phyloP scores from a whole-genome alignment of 2,797 vertebrate species.

The Gila robusta region DNA sequence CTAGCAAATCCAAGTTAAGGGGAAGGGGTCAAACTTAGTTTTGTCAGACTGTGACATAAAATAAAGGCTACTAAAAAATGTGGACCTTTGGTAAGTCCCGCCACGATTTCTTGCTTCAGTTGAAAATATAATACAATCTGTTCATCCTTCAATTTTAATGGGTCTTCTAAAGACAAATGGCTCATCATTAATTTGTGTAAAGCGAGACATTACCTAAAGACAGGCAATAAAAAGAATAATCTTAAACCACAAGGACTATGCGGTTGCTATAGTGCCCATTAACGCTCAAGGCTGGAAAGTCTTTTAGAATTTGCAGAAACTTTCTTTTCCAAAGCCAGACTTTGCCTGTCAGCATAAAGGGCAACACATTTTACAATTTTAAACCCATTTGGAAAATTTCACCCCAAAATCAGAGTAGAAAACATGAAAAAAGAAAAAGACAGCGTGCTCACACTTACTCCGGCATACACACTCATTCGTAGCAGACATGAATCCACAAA shows the following conservation, averaged over 20 bases:
- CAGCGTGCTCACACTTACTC: background rate
- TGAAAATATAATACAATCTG: background rate
- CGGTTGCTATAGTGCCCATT: background rate
- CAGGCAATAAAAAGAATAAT: background rate
- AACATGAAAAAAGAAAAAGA: background rate
- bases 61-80: background rate
- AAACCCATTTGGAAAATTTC: background rate
- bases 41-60: background rate
- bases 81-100: background rate
- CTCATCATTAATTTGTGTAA: background rate
- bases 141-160: background rate
- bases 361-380: background rate
- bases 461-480: conserved; percentile 19
- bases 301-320: background rate
- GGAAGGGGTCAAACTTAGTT: background rate
- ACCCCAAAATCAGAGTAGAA: background rate
- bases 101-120: background rate
- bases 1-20: background rate
- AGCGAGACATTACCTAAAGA: background rate
- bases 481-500: conserved; percentile 23
- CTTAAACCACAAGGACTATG: background rate
- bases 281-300: background rate
- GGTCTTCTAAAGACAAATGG: background rate
- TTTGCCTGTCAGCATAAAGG: background rate
- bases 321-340: background rate